Conservation (phyloP, 2,797 vertebrate species). For the Dicrostonyx torquatus region DNA sequence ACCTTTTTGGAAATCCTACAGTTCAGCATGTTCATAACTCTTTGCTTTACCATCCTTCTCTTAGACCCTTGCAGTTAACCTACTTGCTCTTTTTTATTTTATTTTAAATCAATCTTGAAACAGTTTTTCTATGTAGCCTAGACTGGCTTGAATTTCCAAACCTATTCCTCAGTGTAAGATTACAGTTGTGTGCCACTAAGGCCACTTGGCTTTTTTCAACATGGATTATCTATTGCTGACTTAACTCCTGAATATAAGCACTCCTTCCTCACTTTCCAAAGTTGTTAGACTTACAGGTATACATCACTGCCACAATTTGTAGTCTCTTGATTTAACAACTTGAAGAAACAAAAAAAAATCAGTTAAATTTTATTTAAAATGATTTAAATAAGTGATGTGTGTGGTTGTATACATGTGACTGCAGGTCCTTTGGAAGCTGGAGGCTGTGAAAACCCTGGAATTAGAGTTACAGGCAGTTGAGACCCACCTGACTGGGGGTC, state of each 20-base stretch:
- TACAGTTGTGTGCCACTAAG: neutral
- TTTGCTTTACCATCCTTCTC: neutral
- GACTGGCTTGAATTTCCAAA: neutral
- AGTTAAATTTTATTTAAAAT: neutral
- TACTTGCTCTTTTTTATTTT: neutral
- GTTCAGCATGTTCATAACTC: no score
- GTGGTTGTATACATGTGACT: neutral
- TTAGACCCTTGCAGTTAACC: slow-evolving; percentile 8
- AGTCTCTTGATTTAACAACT: neutral
- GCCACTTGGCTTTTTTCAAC: neutral
- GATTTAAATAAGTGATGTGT: neutral
- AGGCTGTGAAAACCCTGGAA: neutral
- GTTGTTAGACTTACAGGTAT: neutral
- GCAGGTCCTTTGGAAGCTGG: no score
- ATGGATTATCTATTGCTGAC: neutral
- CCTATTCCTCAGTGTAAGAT: neutral
- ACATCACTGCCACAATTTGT: neutral
- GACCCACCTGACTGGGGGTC: no score
- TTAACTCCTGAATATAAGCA: neutral
- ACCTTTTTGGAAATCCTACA: neutral
- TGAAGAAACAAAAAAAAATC: neutral
- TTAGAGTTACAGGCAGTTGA: neutral
- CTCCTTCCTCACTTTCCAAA: no score
- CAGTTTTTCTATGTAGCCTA: neutral
- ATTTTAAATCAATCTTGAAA: neutral